Conservation (phyloP, 2,113 vertebrate species). For the Coturnix japonica region DNA sequence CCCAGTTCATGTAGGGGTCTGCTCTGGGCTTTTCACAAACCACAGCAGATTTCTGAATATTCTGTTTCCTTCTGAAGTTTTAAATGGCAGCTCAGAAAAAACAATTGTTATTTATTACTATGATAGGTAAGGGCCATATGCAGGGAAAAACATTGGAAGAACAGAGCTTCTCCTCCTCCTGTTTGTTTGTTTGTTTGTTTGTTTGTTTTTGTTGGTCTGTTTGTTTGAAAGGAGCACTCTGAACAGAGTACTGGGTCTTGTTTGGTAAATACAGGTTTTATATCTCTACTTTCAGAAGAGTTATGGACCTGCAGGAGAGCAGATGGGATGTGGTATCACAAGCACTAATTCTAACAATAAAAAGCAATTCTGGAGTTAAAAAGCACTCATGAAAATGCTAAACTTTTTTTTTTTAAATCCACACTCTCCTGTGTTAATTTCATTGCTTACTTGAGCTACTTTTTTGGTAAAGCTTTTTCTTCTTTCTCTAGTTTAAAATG, state of each 20-base stretch:
- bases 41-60: background rate
- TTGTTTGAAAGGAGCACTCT: background rate
- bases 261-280: background rate
- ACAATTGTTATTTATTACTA: background rate
- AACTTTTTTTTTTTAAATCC: background rate
- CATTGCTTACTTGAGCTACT: background rate
- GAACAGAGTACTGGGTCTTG: background rate
- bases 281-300: background rate
- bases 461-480: background rate
- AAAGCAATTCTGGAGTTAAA: background rate
- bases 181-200: too few relatives aligned
- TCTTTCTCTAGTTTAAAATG: slow-evolving; percentile 10
- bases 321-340: background rate
- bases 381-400: background rate
- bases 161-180: background rate
- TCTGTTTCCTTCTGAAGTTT: background rate
- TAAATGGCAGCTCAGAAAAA: background rate
- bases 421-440: background rate
- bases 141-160: background rate
- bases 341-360: background rate
- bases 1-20: background rate
- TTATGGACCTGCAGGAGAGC: background rate
- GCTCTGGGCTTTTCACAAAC: background rate
- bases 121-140: background rate
- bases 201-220: background rate